phyloP scores from a whole-genome alignment of 2,113 vertebrate genomes.

The Eurypyga helias region DNA sequence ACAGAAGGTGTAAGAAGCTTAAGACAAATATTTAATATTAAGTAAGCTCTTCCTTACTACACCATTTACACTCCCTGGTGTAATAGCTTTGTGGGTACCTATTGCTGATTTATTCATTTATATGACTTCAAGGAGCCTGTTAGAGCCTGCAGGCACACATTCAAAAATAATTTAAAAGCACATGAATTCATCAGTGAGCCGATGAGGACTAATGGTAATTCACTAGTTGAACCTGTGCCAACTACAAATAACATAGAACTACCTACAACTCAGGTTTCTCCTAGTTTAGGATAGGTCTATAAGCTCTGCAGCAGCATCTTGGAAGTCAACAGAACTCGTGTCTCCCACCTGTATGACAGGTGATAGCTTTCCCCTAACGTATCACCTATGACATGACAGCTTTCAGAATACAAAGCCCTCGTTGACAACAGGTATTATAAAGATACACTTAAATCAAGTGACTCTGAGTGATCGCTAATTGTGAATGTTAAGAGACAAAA shows the following conservation, averaged over 20 bases:
- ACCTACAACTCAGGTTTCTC: not conserved
- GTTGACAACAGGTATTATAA: not conserved
- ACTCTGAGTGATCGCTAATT: not conserved
- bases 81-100: conserved; percentile 18
- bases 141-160: not conserved
- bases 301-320: not conserved
- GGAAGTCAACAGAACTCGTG: not conserved
- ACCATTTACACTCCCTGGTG: not conserved
- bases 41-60: not conserved
- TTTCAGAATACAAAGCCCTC: not conserved
- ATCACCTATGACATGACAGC: not conserved
- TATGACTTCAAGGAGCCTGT: conserved; percentile 1
- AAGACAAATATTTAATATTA: conserved; percentile 55
- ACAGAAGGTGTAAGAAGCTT: not conserved
- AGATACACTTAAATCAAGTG: not conserved
- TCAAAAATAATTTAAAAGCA: conserved; percentile 46
- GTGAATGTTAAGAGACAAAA: not conserved
- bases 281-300: not conserved
- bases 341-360: not conserved
- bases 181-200: conserved; percentile 26
- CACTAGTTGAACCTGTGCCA: not conserved
- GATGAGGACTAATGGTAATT: not conserved
- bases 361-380: not conserved
- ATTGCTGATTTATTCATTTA: conserved; percentile 53
- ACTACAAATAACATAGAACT: not conserved